A percentile compares a stretch with the other conserved stretches of the same genome.
phyloP scores from a whole-genome alignment of 2,797 vertebrate species.

The Carcharodon carcharias region DNA sequence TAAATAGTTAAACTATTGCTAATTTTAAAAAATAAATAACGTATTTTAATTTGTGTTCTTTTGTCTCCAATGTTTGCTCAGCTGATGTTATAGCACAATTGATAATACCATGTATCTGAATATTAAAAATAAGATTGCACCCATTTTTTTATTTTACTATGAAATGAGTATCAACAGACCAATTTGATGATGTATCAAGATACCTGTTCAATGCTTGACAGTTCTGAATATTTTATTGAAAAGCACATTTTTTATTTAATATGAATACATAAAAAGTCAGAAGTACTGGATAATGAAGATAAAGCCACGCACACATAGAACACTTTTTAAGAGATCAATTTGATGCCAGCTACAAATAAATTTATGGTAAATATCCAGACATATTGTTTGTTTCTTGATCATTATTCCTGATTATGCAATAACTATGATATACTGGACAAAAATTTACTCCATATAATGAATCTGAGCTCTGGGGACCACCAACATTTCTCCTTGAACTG shows the following conservation, averaged over 20 bases:
- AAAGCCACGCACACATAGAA: background rate
- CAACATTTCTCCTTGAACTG: slow-evolving; percentile 30
- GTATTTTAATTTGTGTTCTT: background rate
- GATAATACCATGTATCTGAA: background rate
- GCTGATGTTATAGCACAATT: background rate
- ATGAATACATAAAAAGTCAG: background rate
- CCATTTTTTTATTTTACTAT: background rate
- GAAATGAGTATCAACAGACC: background rate
- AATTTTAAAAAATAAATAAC: background rate
- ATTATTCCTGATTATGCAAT: background rate
- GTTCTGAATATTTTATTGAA: background rate
- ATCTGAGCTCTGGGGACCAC: background rate
- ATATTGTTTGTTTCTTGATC: background rate
- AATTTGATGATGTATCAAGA: background rate
- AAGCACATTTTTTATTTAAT: background rate
- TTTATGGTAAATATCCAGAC: background rate
- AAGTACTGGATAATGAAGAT: background rate
- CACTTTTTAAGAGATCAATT: background rate
- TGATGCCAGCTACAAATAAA: background rate
- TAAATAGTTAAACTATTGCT: background rate
- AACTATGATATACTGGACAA: slow-evolving; percentile 5
- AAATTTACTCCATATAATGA: slow-evolving; percentile 29
- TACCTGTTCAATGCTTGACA: background rate
- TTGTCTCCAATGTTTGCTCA: background rate
- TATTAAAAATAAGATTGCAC: background rate